These are phyloP conservation scores for Liodrosophila aerea DNA, from an alignment of 2,888 invertebrate genomes.

Conservation along the genomic window DNA sequence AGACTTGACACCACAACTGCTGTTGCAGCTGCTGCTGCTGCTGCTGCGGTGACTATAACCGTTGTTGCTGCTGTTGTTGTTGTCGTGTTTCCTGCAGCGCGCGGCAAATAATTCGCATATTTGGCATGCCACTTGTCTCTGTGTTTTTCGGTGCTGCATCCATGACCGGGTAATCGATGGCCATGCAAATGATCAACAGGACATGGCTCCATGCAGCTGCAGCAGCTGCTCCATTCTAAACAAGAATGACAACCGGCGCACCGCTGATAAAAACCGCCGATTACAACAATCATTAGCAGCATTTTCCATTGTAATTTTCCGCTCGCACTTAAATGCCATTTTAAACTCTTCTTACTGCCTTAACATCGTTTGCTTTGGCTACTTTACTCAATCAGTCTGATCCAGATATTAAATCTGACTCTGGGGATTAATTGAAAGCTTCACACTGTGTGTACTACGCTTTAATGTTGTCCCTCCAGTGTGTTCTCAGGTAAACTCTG, in stretches of 20 bases:
- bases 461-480: constrained; percentile 39
- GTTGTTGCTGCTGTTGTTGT: constrained; percentile 5
- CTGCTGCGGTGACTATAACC: too few relatives aligned
- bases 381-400: background rate
- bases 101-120: constrained; percentile 69
- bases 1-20: constrained; percentile 4
- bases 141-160: constrained; percentile 46
- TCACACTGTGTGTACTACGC: constrained; percentile 8
- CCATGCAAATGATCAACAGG: constrained; percentile 64
- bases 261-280: constrained; percentile 41
- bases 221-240: constrained; percentile 49
- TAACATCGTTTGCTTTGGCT: too few relatives aligned
- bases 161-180: constrained; percentile 62
- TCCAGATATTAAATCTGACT: constrained; percentile 9
- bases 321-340: background rate
- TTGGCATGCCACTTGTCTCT: constrained; percentile 63
- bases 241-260: constrained; percentile 51
- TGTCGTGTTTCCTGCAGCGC: constrained; percentile 49
- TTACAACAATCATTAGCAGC: constrained; percentile 58
- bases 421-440: constrained; percentile 38
- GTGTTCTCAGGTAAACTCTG: constrained; percentile 28
- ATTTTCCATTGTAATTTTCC: constrained; percentile 5
- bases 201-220: constrained; percentile 24
- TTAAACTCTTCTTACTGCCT: constrained; percentile 1
- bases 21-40: constrained; percentile 3